These are phyloP conservation scores for Luperina nickerlii DNA, from an alignment of 2,888 invertebrate genomes.

Conservation along the genomic window DNA sequence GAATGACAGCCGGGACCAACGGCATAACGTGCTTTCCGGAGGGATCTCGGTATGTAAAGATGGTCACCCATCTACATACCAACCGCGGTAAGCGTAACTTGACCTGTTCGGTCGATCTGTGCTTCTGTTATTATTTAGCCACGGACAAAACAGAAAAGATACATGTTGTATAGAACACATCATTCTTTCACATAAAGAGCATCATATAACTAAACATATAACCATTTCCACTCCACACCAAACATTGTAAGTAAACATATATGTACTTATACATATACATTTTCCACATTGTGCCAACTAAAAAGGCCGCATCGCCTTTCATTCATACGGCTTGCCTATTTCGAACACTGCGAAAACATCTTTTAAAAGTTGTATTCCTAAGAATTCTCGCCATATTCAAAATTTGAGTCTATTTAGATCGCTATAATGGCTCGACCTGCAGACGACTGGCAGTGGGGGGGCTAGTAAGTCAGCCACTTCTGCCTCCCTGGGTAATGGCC, in stretches of 20 bases:
- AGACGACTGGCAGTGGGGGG: constrained; percentile 72
- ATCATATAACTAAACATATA: constrained; percentile 36
- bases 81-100: too few relatives aligned
- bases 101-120: too few relatives aligned
- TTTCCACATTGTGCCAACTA: constrained; percentile 27
- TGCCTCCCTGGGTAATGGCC: constrained; percentile 78
- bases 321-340: constrained; percentile 55
- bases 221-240: constrained; percentile 23
- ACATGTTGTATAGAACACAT: neutral
- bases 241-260: constrained; percentile 23
- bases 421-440: constrained; percentile 81
- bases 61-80: too few relatives aligned
- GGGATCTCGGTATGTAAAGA: too few relatives aligned
- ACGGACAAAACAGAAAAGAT: neutral
- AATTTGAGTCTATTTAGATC: constrained; percentile 75
- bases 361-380: constrained; percentile 70
- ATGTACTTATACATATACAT: neutral
- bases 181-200: neutral
- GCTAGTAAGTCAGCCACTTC: constrained; percentile 74
- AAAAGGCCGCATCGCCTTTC: constrained; percentile 39
- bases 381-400: constrained; percentile 71
- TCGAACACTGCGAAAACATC: constrained; percentile 61
- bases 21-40: too few relatives aligned
- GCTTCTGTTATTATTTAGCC: too few relatives aligned
- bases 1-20: too few relatives aligned